Evolutionary conservation across 2,113 vertebrate genomes (phyloP).

Genomic region (Geococcyx californianus): DNA sequence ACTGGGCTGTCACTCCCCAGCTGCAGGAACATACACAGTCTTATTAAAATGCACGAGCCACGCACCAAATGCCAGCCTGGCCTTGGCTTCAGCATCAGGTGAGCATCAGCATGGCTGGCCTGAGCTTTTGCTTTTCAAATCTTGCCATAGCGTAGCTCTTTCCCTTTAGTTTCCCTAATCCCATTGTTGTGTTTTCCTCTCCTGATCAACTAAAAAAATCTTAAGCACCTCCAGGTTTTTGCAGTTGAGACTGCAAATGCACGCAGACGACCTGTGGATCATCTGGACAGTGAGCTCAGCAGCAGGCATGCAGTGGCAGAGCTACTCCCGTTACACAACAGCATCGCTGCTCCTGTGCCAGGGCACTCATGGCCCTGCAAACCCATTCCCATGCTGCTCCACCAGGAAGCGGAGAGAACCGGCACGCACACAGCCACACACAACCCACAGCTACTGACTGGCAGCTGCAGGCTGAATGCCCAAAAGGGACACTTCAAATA

Average conservation of each 20-base stretch:
- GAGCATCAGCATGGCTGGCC: accelerated
- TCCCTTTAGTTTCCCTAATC: not conserved
- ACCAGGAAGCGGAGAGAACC: accelerated
- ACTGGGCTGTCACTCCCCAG: not conserved
- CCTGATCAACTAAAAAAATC: not conserved
- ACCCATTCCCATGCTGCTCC: not conserved
- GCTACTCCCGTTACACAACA: not conserved
- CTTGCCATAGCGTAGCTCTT: not conserved
- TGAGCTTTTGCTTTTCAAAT: not conserved
- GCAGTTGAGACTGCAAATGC: not conserved
- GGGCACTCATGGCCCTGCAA: not conserved
- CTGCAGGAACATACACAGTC: not conserved
- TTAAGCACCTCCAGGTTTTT: not conserved
- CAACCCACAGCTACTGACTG: not conserved
- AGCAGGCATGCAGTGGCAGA: not conserved
- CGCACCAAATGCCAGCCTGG: not conserved
- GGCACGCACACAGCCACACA: not conserved
- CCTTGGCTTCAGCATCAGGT: not conserved
- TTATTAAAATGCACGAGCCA: not conserved
- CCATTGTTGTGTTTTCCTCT: not conserved
- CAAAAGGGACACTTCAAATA: not conserved
- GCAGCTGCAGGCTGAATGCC: not conserved
- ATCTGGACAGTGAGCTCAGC: accelerated
- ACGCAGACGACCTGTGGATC: accelerated
- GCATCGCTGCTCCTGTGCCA: not conserved